phyloP scores from a whole-genome alignment of 2,888 invertebrate species.

The Idaea aversata region DNA sequence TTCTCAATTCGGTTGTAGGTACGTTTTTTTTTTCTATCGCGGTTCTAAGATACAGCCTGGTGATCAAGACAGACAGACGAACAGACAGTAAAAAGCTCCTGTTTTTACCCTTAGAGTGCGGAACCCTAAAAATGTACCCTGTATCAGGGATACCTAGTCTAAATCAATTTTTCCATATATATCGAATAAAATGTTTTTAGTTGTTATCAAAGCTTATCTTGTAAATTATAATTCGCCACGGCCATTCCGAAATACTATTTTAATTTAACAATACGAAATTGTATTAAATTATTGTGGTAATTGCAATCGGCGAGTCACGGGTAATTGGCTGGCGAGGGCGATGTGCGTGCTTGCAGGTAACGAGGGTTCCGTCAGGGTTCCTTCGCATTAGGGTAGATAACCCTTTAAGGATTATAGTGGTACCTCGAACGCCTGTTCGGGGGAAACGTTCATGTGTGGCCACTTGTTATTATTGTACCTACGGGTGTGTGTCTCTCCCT shows the following conservation, averaged over 20 bases:
- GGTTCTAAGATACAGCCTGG: too few relatives aligned
- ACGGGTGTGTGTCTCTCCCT: background rate
- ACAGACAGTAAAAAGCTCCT: too few relatives aligned
- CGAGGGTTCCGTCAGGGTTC: constrained; percentile 20
- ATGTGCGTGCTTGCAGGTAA: constrained; percentile 31
- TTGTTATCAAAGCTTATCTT: background rate
- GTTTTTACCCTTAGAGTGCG: too few relatives aligned
- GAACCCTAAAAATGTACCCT: too few relatives aligned
- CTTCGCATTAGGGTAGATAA: constrained; percentile 24
- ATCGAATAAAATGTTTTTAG: background rate
- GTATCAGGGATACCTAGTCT: too few relatives aligned
- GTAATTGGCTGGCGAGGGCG: constrained; percentile 27
- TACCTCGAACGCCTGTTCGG: constrained; percentile 18
- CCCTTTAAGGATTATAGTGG: constrained; percentile 28
- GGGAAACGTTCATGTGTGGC: constrained; percentile 5
- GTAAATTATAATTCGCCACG: background rate
- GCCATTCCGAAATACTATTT: constrained; percentile 4
- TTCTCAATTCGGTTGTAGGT: too few relatives aligned
- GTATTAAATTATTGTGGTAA: constrained; percentile 30
- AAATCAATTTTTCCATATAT: background rate
- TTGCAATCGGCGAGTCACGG: constrained; percentile 29
- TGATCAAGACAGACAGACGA: too few relatives aligned
- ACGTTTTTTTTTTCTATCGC: too few relatives aligned
- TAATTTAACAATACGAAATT: constrained; percentile 21
- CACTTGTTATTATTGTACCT: background rate